Conservation (phyloP, 2,797 vertebrate genomes). For the Melanogrammus aeglefinus region DNA sequence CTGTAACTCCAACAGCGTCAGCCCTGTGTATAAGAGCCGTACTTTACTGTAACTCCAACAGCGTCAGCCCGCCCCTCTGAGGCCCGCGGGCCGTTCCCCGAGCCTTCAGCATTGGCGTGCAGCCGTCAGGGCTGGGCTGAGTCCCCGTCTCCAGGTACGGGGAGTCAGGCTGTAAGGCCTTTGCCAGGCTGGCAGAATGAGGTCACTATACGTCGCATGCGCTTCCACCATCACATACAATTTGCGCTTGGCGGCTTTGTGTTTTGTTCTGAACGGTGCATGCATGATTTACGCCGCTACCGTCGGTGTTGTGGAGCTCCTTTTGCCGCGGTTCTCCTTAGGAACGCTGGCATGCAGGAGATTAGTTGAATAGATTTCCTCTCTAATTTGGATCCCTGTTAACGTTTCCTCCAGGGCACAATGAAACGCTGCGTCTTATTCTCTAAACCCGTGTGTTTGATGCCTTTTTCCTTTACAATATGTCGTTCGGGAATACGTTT, state of each 20-base stretch:
- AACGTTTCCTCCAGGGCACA: not conserved
- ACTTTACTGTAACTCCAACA: too few species aligned
- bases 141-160: not conserved
- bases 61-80: too few species aligned
- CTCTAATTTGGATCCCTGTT: not conserved
- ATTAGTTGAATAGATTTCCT: not conserved
- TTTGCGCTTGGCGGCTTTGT: not conserved
- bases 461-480: conserved; percentile 14
- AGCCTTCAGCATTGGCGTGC: too few species aligned
- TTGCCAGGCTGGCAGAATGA: not conserved
- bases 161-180: not conserved
- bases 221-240: not conserved
- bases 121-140: not conserved
- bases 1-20: too few species aligned
- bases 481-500: conserved; percentile 22
- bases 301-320: not conserved
- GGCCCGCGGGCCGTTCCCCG: too few species aligned
- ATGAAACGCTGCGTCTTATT: not conserved
- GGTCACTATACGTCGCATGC: not conserved
- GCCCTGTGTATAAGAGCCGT: too few species aligned
- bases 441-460: not conserved
- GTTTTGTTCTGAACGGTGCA: not conserved
- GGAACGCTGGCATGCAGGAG: not conserved
- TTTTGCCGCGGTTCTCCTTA: not conserved
- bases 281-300: not conserved